A percentile compares a stretch with the other conserved stretches of the same genome.
phyloP scores from a whole-genome alignment of 1,140 invertebrate genomes.

The Drosophila murphyi region DNA sequence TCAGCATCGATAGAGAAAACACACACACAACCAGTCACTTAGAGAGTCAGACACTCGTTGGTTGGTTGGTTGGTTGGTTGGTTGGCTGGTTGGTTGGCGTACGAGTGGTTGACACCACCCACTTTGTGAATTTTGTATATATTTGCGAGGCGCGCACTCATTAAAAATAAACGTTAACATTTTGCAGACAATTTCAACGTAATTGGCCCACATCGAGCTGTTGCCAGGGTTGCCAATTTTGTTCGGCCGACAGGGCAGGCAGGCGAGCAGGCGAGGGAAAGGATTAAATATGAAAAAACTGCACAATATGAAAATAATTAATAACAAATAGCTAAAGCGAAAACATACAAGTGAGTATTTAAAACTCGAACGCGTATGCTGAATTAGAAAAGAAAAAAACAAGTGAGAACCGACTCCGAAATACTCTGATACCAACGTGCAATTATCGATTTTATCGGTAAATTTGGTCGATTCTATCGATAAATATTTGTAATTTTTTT shows the following conservation, averaged over 20 bases:
- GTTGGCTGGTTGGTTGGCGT: neutral
- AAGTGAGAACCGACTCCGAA: too few relatives aligned
- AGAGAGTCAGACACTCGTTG: neutral
- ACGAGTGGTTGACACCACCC: constrained; percentile 13
- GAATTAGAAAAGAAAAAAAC: neutral
- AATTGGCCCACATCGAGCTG: constrained; percentile 71
- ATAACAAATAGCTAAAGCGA: constrained; percentile 45
- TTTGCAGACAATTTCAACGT: constrained; percentile 75
- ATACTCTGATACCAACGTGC: too few relatives aligned
- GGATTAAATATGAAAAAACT: constrained; percentile 12
- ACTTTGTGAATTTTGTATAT: constrained; percentile 10
- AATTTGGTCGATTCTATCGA: too few relatives aligned
- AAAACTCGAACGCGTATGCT: neutral
- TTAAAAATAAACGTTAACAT: constrained; percentile 70
- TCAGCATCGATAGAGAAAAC: constrained; percentile 16
- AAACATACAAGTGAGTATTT: constrained; percentile 19
- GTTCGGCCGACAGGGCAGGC: neutral
- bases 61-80: neutral
- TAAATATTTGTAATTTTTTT: too few relatives aligned
- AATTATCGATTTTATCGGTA: too few relatives aligned
- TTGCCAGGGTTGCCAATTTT: constrained; percentile 57
- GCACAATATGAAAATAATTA: constrained; percentile 35
- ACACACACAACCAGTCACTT: constrained; percentile 3
- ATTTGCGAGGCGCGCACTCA: constrained; percentile 27
- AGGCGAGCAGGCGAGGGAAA: neutral